Conservation (phyloP, 2,113 vertebrate genomes). For the Panthera leo region DNA sequence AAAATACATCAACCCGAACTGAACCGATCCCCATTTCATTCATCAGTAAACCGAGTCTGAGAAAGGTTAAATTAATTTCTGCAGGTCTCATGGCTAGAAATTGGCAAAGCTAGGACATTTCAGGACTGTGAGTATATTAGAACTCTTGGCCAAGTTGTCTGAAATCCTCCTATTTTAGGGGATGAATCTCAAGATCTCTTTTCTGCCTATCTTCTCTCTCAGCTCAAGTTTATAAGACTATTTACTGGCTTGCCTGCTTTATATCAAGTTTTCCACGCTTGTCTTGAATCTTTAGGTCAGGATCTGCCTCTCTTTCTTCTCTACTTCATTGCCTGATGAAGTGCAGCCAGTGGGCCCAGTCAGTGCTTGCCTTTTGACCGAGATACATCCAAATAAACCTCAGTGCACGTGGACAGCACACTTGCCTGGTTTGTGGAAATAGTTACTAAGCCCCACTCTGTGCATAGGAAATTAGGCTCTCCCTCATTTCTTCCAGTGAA, state of each 20-base stretch:
- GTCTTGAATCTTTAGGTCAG: background rate
- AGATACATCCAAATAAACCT: background rate
- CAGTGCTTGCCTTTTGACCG: background rate
- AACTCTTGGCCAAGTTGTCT: background rate
- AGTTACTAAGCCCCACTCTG: background rate
- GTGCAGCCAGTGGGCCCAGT: too few species aligned
- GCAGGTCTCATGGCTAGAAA: background rate
- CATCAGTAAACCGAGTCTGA: background rate
- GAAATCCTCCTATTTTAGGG: background rate
- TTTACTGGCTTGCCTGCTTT: constrained; percentile 9
- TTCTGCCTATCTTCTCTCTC: background rate
- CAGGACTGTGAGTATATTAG: background rate
- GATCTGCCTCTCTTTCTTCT: background rate
- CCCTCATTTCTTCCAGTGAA: background rate
- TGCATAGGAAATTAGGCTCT: background rate
- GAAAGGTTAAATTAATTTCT: background rate
- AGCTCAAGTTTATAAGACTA: background rate
- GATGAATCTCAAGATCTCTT: background rate
- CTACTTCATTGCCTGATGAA: background rate
- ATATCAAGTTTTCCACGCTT: background rate
- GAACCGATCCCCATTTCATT: background rate
- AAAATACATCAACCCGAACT: background rate
- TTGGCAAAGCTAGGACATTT: background rate
- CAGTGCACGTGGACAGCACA: background rate
- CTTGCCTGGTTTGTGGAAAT: background rate